These are phyloP conservation scores for Amblyjoppa fuscipennis DNA, from an alignment of 2,888 invertebrate species.

Conservation along the genomic window DNA sequence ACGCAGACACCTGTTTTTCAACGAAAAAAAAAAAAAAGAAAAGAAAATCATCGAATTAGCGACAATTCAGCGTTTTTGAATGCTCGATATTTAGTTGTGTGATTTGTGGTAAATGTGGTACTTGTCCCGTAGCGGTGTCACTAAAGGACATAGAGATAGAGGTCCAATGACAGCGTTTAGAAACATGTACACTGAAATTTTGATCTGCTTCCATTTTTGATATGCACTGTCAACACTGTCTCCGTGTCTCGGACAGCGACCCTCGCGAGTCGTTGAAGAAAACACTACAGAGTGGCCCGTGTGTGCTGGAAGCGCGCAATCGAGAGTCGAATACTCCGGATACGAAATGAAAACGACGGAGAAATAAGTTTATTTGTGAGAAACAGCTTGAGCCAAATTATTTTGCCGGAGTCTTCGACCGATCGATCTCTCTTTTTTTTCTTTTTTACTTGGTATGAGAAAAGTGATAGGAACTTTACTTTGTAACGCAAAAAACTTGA, in stretches of 20 bases:
- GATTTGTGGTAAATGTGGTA: slow-evolving; percentile 83
- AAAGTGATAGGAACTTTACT: slow-evolving; percentile 63
- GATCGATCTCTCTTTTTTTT: slow-evolving; percentile 22
- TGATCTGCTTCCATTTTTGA: slow-evolving; percentile 89
- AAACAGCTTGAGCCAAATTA: not conserved
- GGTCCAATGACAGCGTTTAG: slow-evolving; percentile 91
- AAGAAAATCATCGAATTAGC: not conserved
- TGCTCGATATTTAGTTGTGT: not conserved
- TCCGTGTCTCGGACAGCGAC: slow-evolving; percentile 73
- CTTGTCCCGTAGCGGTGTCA: slow-evolving; percentile 88
- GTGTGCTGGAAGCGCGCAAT: slow-evolving; percentile 80
- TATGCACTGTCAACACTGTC: slow-evolving; percentile 88
- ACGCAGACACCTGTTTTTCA: slow-evolving; percentile 96
- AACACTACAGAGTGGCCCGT: slow-evolving; percentile 82
- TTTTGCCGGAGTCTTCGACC: slow-evolving; percentile 26
- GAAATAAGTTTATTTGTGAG: not conserved
- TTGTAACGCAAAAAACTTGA: slow-evolving; percentile 64
- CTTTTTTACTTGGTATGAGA: slow-evolving; percentile 46
- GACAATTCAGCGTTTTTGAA: not conserved
- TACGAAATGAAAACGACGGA: not conserved
- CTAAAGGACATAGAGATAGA: slow-evolving; percentile 93
- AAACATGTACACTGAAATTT: slow-evolving; percentile 80
- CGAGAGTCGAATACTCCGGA: slow-evolving; percentile 13
- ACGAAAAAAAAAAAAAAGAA: slow-evolving; percentile 66
- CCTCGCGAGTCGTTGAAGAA: slow-evolving; percentile 64